Conservation (phyloP, 2,113 vertebrate species). For the Felis catus region DNA sequence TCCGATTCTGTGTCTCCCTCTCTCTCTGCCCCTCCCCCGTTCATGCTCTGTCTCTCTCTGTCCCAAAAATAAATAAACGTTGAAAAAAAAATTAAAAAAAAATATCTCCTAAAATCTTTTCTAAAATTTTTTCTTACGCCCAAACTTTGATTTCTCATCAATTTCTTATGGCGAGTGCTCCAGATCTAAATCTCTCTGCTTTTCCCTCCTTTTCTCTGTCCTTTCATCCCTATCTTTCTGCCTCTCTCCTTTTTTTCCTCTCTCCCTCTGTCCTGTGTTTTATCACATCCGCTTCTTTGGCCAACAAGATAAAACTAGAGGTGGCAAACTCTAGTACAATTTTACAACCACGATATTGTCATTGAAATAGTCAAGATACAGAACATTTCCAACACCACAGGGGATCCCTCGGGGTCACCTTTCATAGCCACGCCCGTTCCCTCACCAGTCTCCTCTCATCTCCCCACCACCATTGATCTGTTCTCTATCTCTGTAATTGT, state of each 20-base stretch:
- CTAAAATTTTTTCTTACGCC: neutral
- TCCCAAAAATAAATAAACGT: too few species aligned
- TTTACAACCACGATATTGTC: neutral
- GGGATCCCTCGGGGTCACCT: neutral
- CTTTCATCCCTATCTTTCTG: neutral
- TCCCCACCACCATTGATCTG: neutral
- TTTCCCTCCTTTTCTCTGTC: neutral
- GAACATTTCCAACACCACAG: neutral
- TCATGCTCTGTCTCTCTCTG: too few species aligned
- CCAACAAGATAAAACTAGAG: neutral
- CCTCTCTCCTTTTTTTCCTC: neutral
- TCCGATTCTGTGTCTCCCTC: too few species aligned
- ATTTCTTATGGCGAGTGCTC: neutral
- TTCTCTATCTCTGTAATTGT: slow-evolving; percentile 9
- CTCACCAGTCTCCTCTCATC: neutral
- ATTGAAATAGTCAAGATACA: neutral
- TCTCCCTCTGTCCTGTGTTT: neutral
- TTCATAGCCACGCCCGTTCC: neutral
- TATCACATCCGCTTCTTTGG: neutral
- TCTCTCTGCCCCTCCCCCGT: too few species aligned
- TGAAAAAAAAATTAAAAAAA: neutral
- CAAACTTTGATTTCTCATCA: neutral
- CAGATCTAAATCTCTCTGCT: neutral
- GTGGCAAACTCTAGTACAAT: neutral
- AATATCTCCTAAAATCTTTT: neutral